phyloP scores from a whole-genome alignment of 1,140 invertebrate genomes.

The Hormaphis cornu region DNA sequence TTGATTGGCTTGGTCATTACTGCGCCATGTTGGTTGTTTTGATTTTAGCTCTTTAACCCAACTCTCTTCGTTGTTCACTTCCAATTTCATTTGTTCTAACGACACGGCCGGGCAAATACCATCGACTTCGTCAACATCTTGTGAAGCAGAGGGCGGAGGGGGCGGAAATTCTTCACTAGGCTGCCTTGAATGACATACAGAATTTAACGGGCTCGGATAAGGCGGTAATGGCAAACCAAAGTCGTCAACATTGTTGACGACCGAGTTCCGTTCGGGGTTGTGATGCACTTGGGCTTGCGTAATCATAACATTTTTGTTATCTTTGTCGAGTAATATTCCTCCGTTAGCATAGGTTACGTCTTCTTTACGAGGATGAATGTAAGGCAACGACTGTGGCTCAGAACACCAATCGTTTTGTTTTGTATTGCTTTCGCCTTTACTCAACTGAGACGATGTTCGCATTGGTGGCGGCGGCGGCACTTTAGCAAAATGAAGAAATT shows the following conservation, averaged over 20 bases:
- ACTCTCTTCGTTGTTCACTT: constrained; percentile 47
- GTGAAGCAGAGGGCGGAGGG: constrained; percentile 54
- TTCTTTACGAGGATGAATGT: constrained; percentile 48
- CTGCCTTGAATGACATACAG: constrained; percentile 68
- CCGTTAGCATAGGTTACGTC: constrained; percentile 49
- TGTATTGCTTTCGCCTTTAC: constrained; percentile 45
- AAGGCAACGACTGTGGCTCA: constrained; percentile 57
- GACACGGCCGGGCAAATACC: not conserved
- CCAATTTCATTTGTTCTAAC: constrained; percentile 38
- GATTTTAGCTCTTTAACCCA: constrained; percentile 70
- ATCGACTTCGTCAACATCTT: constrained; percentile 38
- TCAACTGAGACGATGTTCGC: constrained; percentile 73
- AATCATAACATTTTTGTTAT: constrained; percentile 52
- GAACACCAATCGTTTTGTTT: constrained; percentile 43
- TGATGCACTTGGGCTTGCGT: constrained; percentile 72
- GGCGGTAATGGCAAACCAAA: constrained; percentile 57
- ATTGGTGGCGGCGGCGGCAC: constrained; percentile 77
- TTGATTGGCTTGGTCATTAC: not conserved
- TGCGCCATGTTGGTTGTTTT: constrained; percentile 49
- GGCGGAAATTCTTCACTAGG: constrained; percentile 81
- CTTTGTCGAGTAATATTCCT: constrained; percentile 40
- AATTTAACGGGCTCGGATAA: constrained; percentile 63
- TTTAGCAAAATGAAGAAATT: constrained; percentile 61
- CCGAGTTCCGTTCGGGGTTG: constrained; percentile 52
- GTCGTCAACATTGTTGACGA: constrained; percentile 41